Evolutionary conservation across 2,113 vertebrate genomes (phyloP).

Genomic region (Lycaon pictus): DNA sequence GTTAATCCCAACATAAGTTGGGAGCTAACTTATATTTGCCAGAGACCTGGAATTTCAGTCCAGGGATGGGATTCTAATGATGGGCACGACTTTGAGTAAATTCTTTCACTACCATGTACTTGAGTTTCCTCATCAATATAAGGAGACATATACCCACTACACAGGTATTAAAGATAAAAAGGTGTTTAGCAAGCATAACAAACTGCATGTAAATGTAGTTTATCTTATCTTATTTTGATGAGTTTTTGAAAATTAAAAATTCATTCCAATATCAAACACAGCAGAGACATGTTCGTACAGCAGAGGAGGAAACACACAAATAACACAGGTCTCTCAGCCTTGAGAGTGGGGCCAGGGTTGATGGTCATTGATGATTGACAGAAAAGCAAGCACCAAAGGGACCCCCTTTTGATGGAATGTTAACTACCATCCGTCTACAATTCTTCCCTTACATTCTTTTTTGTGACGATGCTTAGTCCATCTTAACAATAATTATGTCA

Average conservation of each 20-base stretch:
- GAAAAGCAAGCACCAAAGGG: neutral
- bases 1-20: slow-evolving; percentile 45
- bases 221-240: neutral
- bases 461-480: neutral
- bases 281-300: neutral
- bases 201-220: neutral
- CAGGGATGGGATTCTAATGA: slow-evolving; percentile 27
- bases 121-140: neutral
- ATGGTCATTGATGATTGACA: neutral
- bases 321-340: neutral
- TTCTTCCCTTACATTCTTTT: neutral
- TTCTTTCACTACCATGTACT: neutral
- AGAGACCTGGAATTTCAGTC: neutral
- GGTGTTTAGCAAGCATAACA: neutral
- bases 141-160: neutral
- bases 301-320: neutral
- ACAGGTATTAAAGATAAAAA: neutral
- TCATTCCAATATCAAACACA: neutral
- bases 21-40: slow-evolving; percentile 28
- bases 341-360: neutral
- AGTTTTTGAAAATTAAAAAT: neutral
- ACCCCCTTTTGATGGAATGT: neutral
- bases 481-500: neutral
- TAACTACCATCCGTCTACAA: neutral
- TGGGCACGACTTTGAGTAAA: neutral